Evolutionary conservation across 2,113 vertebrate genomes (phyloP).

Genomic region (Antechinus stuartii): DNA sequence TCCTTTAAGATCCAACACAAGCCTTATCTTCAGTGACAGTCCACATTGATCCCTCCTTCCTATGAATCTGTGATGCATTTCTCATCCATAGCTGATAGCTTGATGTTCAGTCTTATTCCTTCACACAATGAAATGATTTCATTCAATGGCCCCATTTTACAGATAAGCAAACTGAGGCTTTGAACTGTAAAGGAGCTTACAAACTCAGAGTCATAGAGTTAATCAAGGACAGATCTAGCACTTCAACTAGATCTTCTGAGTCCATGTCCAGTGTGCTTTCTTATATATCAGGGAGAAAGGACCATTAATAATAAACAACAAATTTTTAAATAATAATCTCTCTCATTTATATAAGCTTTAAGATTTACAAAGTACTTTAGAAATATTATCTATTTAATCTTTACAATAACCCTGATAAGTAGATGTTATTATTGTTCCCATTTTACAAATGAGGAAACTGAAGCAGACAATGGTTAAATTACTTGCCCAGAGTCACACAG

Average conservation of each 20-base stretch:
- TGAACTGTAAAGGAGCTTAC: background rate
- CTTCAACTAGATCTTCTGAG: background rate
- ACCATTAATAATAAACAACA: background rate
- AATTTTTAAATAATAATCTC: background rate
- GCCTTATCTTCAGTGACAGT: background rate
- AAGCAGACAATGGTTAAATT: background rate
- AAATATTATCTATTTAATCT: background rate
- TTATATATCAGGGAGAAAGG: background rate
- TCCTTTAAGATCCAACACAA: background rate
- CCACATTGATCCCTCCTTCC: background rate
- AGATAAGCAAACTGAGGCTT: background rate
- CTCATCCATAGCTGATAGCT: background rate
- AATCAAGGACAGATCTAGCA: background rate
- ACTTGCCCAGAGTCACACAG: background rate
- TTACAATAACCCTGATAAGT: background rate
- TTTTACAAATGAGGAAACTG: background rate
- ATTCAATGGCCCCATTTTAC: background rate
- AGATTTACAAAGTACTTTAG: background rate
- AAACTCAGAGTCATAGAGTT: background rate
- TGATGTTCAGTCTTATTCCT: background rate
- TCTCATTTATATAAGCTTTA: background rate
- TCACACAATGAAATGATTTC: background rate
- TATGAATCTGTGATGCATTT: background rate
- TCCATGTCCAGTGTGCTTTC: background rate
- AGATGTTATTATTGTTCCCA: background rate